A percentile compares a stretch with the other conserved stretches of the same genome.
Evolutionary conservation across 2,888 invertebrate species (phyloP).

Genomic region (Toxonevra muliebris): DNA sequence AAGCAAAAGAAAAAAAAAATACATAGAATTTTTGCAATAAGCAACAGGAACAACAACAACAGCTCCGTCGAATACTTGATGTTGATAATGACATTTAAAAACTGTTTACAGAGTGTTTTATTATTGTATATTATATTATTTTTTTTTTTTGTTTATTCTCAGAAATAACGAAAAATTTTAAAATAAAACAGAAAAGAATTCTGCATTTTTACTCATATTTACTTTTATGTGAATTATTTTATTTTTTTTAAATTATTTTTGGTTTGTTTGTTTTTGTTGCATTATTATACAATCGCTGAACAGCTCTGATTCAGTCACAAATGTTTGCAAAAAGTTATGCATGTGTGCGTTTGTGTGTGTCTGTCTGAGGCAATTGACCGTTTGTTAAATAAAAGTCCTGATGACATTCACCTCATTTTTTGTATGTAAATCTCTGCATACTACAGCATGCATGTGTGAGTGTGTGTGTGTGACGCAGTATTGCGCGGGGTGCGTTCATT

Average conservation of each 20-base stretch:
- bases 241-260: conserved; percentile 9
- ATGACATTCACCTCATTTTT: conserved; percentile 62
- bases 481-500: too few relatives aligned
- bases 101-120: neutral
- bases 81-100: too few relatives aligned
- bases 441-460: too few relatives aligned
- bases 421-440: conserved; percentile 24
- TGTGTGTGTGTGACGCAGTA: too few relatives aligned
- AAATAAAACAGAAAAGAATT: conserved; percentile 14
- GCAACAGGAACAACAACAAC: too few relatives aligned
- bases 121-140: neutral
- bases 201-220: too few relatives aligned
- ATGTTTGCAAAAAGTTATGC: conserved; percentile 11
- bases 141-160: too few relatives aligned
- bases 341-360: too few relatives aligned
- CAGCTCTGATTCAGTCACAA: conserved; percentile 10
- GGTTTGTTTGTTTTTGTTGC: conserved; percentile 11
- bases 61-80: too few relatives aligned
- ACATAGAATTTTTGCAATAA: too few relatives aligned
- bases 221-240: neutral
- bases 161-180: conserved; percentile 14
- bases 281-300: conserved; percentile 51
- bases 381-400: conserved; percentile 49
- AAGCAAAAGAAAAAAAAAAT: too few relatives aligned
- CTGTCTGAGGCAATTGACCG: neutral